A percentile compares a stretch with the other conserved stretches of the same genome.
phyloP scores from a whole-genome alignment of 2,797 vertebrate species.

The Anguilla anguilla region DNA sequence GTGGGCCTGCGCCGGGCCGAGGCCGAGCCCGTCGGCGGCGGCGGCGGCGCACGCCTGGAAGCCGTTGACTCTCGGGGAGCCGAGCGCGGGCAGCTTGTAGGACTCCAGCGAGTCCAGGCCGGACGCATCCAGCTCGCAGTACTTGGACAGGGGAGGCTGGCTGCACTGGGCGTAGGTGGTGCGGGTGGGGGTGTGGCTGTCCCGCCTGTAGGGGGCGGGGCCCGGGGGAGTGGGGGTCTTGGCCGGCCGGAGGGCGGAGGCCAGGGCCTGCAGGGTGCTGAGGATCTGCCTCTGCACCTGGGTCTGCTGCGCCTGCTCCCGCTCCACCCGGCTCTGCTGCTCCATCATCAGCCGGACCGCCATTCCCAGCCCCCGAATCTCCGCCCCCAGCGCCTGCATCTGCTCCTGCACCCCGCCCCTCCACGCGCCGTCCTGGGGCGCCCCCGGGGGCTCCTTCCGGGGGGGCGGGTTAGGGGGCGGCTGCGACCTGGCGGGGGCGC shows the following conservation, averaged over 20 bases:
- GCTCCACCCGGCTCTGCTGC: constrained; percentile 76
- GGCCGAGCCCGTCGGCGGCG: constrained; percentile 59
- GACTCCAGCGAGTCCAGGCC: constrained; percentile 65
- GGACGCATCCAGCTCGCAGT: constrained; percentile 61
- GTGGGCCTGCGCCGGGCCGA: constrained; percentile 55
- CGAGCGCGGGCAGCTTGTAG: constrained; percentile 70
- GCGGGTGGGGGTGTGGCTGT: constrained; percentile 53
- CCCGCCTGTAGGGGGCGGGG: constrained; percentile 50
- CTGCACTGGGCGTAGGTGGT: constrained; percentile 65
- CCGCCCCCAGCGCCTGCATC: constrained; percentile 73
- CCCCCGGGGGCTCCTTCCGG: constrained; percentile 58
- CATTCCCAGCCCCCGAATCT: constrained; percentile 76
- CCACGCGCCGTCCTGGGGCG: constrained; percentile 48
- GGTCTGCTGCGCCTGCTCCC: constrained; percentile 81
- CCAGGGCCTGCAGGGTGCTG: constrained; percentile 74
- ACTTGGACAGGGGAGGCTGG: constrained; percentile 65
- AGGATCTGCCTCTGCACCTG: constrained; percentile 84
- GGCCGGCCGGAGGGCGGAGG: constrained; percentile 63
- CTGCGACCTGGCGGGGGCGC: constrained; percentile 35
- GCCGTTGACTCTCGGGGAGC: constrained; percentile 66
- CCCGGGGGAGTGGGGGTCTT: constrained; percentile 50
- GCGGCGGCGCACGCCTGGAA: constrained; percentile 66
- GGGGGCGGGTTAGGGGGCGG: constrained; percentile 48
- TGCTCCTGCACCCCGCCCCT: constrained; percentile 67
- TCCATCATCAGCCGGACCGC: constrained; percentile 77